These are phyloP conservation scores for Nyctibius grandis DNA, from an alignment of 2,797 vertebrate species.

Conservation along the genomic window DNA sequence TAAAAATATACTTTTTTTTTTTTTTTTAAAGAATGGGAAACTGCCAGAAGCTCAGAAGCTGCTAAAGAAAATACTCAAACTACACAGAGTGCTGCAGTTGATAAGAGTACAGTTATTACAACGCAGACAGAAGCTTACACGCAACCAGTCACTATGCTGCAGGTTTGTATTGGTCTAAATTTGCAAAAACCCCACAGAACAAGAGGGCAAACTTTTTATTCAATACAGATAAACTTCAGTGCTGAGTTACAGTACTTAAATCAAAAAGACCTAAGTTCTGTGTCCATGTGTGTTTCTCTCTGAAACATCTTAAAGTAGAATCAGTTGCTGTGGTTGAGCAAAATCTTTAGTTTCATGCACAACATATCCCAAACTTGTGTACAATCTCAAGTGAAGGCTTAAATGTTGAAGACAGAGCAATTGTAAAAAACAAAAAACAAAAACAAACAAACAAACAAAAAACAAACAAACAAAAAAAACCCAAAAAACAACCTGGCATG, in stretches of 20 bases:
- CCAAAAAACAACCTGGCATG: too few relatives aligned
- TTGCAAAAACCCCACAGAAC: neutral
- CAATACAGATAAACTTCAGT: neutral
- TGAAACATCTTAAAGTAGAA: neutral
- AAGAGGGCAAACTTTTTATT: neutral
- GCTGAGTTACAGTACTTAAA: neutral
- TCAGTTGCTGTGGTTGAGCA: neutral
- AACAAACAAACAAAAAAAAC: neutral
- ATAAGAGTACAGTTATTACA: constrained; percentile 78
- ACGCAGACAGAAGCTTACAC: constrained; percentile 86
- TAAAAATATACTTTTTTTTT: neutral
- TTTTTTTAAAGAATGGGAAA: constrained; percentile 90
- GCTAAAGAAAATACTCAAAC: constrained; percentile 81
- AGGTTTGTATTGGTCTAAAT: constrained; percentile 76
- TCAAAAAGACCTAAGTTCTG: neutral
- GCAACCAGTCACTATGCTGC: constrained; percentile 93
- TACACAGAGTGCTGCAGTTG: constrained; percentile 74
- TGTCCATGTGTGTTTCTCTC: neutral
- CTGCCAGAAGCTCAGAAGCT: constrained; percentile 84
- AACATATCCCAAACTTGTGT: neutral
- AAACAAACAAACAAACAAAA: too few relatives aligned
- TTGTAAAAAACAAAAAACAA: neutral
- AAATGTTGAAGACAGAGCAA: neutral
- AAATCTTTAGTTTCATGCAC: neutral
- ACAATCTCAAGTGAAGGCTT: neutral